Base-by-base conservation (phyloP, 2,888 invertebrate genomes). In the Lithophane ornitopus region DNA sequence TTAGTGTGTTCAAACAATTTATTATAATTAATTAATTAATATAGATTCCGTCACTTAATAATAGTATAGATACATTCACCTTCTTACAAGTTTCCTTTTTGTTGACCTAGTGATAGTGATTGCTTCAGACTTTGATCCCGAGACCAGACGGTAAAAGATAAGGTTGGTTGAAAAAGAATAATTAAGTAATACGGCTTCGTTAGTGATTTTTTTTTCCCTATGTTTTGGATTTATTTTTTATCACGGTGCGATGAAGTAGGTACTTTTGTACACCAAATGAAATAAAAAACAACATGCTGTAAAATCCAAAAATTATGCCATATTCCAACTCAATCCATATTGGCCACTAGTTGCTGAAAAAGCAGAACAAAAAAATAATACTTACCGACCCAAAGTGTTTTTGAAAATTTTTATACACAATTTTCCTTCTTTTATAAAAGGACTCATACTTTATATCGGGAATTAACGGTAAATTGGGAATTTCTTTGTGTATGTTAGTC, bases 401-500 rank as follows among this genome's bases (percentile, higher is more conserved):
- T 12, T 4, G 4, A 41, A 66, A 49, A 34, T 6, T 6, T 4
- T 6, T 34, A 34, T 34, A 56, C n/a, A 46, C 28, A 54, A 11
- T n/a, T 65, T 56, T 56, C 54, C 39, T 75, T 56, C 11, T 28
- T 26, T 11, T 22, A 16, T 44, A 39, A 34, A 34, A 54, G 8
- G 19, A 34, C 44, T 22, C 34, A 7, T n/a, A 49, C 16, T 58
- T 46, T 68, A 26, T 59, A 56, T 28, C 26, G 28, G 26, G 62
- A 54, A 41, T 72, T 41, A 70, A 41, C 41, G 9, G 41, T 41
- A 56, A 72, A 63, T 56, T 58, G 41, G 28, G 26, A 56, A 41
- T 72, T 72, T n/a, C 3, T 73, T 63, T 77, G 62, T 70, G 46
- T 41, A 28, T 56, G n/a, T 66, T 49, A 52, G 34, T 59, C 34